A percentile compares a stretch with the other conserved stretches of the same genome.
phyloP scores from a whole-genome alignment of 2,888 invertebrate genomes.

The Pomacea canaliculata region DNA sequence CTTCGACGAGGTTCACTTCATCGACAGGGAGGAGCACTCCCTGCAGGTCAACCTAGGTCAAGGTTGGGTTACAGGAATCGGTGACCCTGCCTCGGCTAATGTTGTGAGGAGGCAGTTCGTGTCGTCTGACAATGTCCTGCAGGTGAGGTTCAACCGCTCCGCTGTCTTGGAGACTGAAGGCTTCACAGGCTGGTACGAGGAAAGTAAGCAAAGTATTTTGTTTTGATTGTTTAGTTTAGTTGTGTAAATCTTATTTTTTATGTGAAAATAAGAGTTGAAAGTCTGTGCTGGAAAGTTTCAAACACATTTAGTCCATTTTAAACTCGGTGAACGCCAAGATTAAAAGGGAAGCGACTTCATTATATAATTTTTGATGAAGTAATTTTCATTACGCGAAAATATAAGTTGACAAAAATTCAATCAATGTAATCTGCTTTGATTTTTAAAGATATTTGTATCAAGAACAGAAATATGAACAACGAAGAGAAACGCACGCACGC shows the following conservation, averaged over 20 bases:
- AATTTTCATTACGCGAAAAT: too few species aligned
- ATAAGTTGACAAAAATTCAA: too few species aligned
- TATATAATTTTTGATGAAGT: too few species aligned
- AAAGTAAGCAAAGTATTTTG: constrained; percentile 2
- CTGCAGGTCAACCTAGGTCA: constrained; percentile 5
- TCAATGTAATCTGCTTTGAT: too few species aligned
- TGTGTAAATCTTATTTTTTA: not conserved
- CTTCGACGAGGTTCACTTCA: constrained; percentile 7
- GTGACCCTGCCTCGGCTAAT: not conserved
- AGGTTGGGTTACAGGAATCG: not conserved
- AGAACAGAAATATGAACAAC: too few species aligned
- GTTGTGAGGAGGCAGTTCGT: constrained; percentile 7
- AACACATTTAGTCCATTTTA: too few species aligned
- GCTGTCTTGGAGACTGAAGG: constrained; percentile 4
- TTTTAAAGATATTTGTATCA: too few species aligned
- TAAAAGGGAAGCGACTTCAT: too few species aligned
- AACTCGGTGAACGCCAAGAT: too few species aligned
- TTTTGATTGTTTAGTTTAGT: not conserved
- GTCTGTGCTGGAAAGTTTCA: too few species aligned
- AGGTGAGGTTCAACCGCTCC: not conserved
- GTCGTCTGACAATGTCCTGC: constrained; percentile 1
- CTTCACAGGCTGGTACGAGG: constrained; percentile 14
- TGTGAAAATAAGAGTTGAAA: not conserved
- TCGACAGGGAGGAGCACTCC: not conserved
- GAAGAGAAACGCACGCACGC: not conserved